phyloP scores from a whole-genome alignment of 2,888 invertebrate genomes.

The Nesidiocoris tenuis region DNA sequence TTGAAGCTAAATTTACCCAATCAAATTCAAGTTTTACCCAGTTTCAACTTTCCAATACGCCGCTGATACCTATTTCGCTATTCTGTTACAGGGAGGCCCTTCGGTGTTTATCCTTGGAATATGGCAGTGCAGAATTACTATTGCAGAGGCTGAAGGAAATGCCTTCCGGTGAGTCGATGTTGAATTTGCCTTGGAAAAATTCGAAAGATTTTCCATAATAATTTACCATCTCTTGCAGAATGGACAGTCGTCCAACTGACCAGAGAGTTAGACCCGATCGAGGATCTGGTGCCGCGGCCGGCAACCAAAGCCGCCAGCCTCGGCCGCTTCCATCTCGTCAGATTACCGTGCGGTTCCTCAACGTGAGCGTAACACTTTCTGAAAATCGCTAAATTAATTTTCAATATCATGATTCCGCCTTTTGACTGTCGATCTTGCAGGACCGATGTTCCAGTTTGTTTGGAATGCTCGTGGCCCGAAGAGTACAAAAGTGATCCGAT shows the following conservation, averaged over 20 bases:
- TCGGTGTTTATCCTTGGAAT: too few species aligned
- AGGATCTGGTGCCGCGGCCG: conserved; percentile 23
- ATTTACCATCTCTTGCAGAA: too few species aligned
- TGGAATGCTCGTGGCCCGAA: conserved; percentile 24
- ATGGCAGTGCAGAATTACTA: too few species aligned
- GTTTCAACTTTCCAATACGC: too few species aligned
- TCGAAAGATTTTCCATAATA: too few species aligned
- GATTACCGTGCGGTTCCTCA: conserved; percentile 46
- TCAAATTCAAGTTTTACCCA: too few species aligned
- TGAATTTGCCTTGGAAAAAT: too few species aligned
- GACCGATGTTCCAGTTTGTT: conserved; percentile 10
- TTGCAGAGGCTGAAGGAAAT: conserved; percentile 43
- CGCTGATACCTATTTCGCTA: too few species aligned
- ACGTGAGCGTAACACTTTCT: conserved; percentile 3
- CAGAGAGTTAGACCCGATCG: conserved; percentile 43
- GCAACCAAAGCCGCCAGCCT: conserved; percentile 27
- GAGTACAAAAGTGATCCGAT: conserved; percentile 8
- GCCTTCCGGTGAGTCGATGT: conserved; percentile 42
- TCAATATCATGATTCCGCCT: not conserved
- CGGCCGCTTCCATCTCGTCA: conserved; percentile 42
- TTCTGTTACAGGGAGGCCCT: too few species aligned
- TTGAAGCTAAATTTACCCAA: too few species aligned
- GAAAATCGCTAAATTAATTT: not conserved
- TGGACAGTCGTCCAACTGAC: conserved; percentile 65
- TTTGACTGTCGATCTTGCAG: not conserved